These are phyloP conservation scores for Boulengeromyrus knoepffleri DNA, from an alignment of 2,113 vertebrate species.

Conservation along the genomic window DNA sequence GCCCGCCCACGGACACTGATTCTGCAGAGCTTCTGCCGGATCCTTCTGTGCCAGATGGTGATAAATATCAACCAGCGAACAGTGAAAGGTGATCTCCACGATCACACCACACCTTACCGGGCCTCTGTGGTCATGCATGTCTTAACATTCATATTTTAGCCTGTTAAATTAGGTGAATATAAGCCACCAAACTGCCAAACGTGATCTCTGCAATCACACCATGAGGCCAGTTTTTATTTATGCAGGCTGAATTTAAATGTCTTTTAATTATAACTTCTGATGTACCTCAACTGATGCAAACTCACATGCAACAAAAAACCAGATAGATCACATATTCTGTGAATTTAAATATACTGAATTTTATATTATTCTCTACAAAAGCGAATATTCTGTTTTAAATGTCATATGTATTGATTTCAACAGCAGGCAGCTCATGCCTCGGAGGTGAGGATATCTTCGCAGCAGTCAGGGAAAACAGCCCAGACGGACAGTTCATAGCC, in stretches of 20 bases:
- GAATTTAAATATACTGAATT: not conserved
- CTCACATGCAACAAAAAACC: not conserved
- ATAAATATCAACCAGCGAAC: not conserved
- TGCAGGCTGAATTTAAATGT: not conserved
- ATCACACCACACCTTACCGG: not conserved
- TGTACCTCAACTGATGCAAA: not conserved
- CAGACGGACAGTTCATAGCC: slow-evolving; percentile 58
- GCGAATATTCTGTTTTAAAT: not conserved
- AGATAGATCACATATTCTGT: not conserved
- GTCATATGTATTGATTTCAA: not conserved
- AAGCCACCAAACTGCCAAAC: not conserved
- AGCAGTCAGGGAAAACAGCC: slow-evolving; percentile 69
- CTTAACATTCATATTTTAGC: not conserved
- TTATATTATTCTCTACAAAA: not conserved
- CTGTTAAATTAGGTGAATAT: not conserved
- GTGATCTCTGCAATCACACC: not conserved
- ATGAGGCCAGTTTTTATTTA: not conserved
- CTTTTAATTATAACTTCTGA: not conserved
- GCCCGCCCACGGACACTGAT: not conserved
- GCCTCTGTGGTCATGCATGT: not conserved
- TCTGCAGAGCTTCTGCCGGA: slow-evolving; percentile 12
- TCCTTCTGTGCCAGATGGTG: slow-evolving; percentile 16
- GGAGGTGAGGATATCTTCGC: slow-evolving; percentile 64
- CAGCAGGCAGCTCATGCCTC: slow-evolving; percentile 53
- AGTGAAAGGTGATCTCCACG: slow-evolving; percentile 13